Evolutionary conservation across 2,113 vertebrate genomes (phyloP).

Genomic region (Chionomys nivalis): DNA sequence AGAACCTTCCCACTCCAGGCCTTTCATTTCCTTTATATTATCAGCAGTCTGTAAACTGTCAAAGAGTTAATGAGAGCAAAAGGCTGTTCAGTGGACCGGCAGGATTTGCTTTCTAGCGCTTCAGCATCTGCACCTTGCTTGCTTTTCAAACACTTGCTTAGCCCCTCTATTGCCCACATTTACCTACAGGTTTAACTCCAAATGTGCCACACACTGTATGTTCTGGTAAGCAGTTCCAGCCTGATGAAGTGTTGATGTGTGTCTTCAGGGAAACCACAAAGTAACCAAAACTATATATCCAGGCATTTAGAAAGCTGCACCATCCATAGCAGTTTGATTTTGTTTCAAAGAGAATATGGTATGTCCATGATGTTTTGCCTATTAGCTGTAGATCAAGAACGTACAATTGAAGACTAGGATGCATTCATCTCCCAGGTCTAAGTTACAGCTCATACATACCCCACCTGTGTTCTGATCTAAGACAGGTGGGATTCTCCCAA

Average conservation of each 20-base stretch:
- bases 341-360: neutral
- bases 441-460: neutral
- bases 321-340: neutral
- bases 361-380: neutral
- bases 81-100: neutral
- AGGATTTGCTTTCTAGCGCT: neutral
- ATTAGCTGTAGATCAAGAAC: neutral
- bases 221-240: accelerated
- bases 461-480: neutral
- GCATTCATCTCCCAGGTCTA: neutral
- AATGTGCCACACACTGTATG: accelerated
- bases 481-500: neutral
- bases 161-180: neutral
- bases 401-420: neutral
- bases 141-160: neutral
- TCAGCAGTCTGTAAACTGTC: neutral
- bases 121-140: neutral
- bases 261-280: neutral
- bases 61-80: neutral
- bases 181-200: neutral
- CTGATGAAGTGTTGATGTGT: too few relatives aligned
- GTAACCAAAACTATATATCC: neutral
- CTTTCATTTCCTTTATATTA: slow-evolving; percentile 19
- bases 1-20: neutral
- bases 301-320: neutral